phyloP scores from a whole-genome alignment of 2,888 invertebrate genomes.

The Orthosia gothica region DNA sequence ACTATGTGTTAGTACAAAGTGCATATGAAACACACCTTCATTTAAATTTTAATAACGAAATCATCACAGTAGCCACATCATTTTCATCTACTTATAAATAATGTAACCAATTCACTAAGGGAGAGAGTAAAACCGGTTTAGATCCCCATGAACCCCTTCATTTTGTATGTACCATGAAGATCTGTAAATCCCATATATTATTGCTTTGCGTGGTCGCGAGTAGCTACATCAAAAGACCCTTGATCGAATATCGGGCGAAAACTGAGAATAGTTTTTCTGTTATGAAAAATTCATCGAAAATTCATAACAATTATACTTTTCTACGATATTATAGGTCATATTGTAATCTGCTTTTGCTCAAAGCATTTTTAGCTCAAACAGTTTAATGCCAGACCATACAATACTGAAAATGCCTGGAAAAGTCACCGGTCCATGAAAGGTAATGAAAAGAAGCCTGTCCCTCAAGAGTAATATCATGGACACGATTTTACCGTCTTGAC shows the following conservation, averaged over 20 bases:
- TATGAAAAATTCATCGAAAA: background rate
- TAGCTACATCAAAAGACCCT: background rate
- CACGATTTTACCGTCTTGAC: background rate
- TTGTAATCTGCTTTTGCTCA: background rate
- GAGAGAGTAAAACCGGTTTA: background rate
- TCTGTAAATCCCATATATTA: constrained; percentile 43
- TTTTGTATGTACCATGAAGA: constrained; percentile 27
- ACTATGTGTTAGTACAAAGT: background rate
- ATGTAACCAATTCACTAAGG: constrained; percentile 13
- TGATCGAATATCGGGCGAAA: constrained; percentile 1
- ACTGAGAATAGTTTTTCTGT: background rate
- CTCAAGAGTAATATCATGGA: too few species aligned
- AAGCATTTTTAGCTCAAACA: too few species aligned
- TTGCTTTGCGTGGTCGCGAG: constrained; percentile 1
- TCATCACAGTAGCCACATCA: background rate
- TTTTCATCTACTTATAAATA: constrained; percentile 2
- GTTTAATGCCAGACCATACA: too few species aligned
- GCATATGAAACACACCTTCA: background rate
- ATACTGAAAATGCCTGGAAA: background rate
- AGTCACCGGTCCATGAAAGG: background rate
- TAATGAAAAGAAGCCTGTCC: background rate
- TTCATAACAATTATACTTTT: background rate
- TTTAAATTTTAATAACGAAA: background rate
- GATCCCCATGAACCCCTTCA: constrained; percentile 8
- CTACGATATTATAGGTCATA: background rate